Evolutionary conservation across 2,113 vertebrate species (phyloP), one percentile per base, ranked within the genome.

Genomic region (Vimba vimba): DNA sequence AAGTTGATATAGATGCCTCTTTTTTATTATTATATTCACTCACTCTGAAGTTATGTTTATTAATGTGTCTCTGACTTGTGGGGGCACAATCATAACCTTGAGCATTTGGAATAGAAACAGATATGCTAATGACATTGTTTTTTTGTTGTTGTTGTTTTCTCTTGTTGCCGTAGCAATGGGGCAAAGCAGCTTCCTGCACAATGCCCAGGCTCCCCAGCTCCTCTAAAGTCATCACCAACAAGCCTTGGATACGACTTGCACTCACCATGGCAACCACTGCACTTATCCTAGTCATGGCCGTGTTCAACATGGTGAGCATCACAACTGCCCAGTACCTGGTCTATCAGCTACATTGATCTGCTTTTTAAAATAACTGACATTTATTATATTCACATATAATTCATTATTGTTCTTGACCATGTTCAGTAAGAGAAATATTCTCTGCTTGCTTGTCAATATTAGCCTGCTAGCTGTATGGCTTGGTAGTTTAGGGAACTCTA

Each of bases 261-360:
- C 96, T 99, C 91, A 99, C 98, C 1, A 89, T 99, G 91, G 94
- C 94, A 87, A 98, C 97, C 85, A 99, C 97, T 0, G 93, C 96
- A 89, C 96, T 99, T 90, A 96, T 98, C 76, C 89, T 99, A 74
- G 96, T 94, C 82, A 99, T 99, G 98, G 97, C 98, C 2, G 94
- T 99, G 80, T 97, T 98, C 93, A 99, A 99, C 87, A 99, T 99
- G 98, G 98, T 99, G 94, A 96, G 97, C 33, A 7, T 73, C 33
- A 27, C 30, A 39, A 59, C 55, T 69, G 69, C 69, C 60, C 19
- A 60, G 82, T 79, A 79, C 82, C 76, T 84, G 52, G 17, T n/a
- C 43, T 66, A 21, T 43, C 64, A 8, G 47, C 77, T 85, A 39
- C 52, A 69, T 52, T 73, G 10, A 11, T 23, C 17, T 50, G 25